These are phyloP conservation scores for Dysdera silvatica DNA, from an alignment of 1,140 invertebrate species.

Conservation along the genomic window DNA sequence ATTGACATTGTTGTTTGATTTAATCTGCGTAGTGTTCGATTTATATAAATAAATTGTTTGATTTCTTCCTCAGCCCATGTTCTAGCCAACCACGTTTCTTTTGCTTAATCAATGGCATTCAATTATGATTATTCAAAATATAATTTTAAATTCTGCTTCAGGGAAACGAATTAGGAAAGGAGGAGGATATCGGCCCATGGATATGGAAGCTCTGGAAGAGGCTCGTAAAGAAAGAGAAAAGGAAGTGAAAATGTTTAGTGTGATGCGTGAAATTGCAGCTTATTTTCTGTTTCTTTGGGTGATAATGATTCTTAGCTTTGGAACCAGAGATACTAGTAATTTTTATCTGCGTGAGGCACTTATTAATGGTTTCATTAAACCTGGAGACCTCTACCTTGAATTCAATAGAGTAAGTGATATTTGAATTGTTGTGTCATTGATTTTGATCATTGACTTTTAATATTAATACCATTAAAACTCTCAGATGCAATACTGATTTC, in stretches of 20 bases:
- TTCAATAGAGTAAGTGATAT: conserved; percentile 22
- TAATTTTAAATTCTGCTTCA: not conserved
- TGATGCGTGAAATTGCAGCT: conserved; percentile 46
- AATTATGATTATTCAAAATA: not conserved
- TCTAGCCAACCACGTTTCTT: too few relatives aligned
- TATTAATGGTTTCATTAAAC: conserved; percentile 41
- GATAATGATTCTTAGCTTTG: conserved; percentile 48
- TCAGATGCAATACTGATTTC: too few relatives aligned
- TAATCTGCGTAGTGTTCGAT: too few relatives aligned
- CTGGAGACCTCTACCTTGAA: conserved; percentile 22
- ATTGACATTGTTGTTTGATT: too few relatives aligned
- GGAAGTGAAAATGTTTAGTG: conserved; percentile 46
- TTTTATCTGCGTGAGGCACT: conserved; percentile 43
- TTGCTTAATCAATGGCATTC: not conserved
- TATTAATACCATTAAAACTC: too few relatives aligned
- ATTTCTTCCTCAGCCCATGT: too few relatives aligned
- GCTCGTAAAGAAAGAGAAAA: conserved; percentile 38
- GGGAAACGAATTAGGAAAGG: not conserved
- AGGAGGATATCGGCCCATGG: conserved; percentile 16
- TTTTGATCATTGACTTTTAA: too few relatives aligned
- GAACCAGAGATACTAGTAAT: conserved; percentile 42
- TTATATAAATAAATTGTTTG: too few relatives aligned
- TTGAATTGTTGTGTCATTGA: too few relatives aligned
- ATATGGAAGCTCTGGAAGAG: conserved; percentile 12
- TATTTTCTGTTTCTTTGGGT: conserved; percentile 49